Conservation (phyloP, 2,113 vertebrate genomes). For the Vidua chalybeata region DNA sequence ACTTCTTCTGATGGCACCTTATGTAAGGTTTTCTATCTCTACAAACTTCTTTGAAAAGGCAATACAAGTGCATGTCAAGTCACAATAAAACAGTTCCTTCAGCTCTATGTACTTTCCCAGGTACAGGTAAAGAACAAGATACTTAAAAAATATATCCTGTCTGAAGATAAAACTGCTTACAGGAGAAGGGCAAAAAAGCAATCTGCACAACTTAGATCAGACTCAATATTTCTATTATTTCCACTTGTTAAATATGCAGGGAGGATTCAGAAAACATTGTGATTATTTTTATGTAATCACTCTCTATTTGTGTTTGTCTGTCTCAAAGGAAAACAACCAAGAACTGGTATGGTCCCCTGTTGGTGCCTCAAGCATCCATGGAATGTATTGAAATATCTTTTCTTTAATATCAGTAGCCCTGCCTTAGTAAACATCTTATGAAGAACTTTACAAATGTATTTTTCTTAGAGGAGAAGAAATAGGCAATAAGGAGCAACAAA, state of each 20-base stretch:
- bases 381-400: conserved; percentile 14
- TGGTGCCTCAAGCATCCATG: conserved; percentile 22
- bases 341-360: not conserved
- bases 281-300: not conserved
- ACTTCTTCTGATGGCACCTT: not conserved
- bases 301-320: not conserved
- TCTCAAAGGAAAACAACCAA: conserved; percentile 1
- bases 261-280: not conserved
- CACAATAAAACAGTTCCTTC: not conserved
- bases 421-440: not conserved
- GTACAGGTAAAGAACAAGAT: not conserved
- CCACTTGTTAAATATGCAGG: not conserved
- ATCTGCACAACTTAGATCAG: not conserved
- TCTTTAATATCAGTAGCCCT: not conserved
- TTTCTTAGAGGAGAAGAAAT: not conserved
- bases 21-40: not conserved
- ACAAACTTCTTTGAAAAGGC: not conserved
- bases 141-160: not conserved
- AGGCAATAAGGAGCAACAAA: not conserved
- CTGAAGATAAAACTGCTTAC: not conserved
- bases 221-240: not conserved
- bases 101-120: not conserved
- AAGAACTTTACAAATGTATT: not conserved
- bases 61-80: not conserved
- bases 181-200: not conserved